Evolutionary conservation across 2,888 invertebrate species (phyloP).

Genomic region (Dioctria rufipes): DNA sequence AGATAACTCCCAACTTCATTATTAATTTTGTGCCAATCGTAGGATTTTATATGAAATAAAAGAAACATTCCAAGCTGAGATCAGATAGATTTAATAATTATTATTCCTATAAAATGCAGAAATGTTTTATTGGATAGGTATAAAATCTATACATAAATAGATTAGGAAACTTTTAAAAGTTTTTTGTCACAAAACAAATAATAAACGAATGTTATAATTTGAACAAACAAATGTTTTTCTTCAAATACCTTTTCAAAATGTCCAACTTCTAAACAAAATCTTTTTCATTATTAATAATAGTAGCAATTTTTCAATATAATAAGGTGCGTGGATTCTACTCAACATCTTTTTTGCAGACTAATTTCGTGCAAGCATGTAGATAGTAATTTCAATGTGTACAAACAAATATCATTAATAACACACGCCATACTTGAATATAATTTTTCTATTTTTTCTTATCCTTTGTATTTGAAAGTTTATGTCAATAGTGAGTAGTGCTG

Average conservation of each 20-base stretch:
- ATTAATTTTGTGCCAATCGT: constrained; percentile 17
- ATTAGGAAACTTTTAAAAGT: too few species aligned
- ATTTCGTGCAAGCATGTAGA: not conserved
- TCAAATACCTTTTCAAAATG: constrained; percentile 13
- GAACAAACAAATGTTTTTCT: constrained; percentile 26
- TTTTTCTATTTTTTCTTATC: constrained; percentile 8
- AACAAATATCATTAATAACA: constrained; percentile 31
- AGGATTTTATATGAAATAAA: constrained; percentile 19
- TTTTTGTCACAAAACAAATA: not conserved
- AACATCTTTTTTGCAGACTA: constrained; percentile 5
- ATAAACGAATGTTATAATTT: constrained; percentile 35
- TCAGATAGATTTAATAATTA: too few species aligned
- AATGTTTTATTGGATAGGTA: constrained; percentile 16
- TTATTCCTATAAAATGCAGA: too few species aligned
- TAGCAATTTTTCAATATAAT: not conserved
- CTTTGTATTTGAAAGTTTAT: constrained; percentile 33
- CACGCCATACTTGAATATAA: constrained; percentile 30
- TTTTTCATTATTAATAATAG: not conserved
- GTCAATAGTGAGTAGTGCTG: constrained; percentile 53
- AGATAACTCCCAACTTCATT: too few species aligned
- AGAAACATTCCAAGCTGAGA: constrained; percentile 15
- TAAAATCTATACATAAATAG: too few species aligned
- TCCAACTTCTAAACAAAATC: not conserved
- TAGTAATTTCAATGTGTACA: constrained; percentile 21
- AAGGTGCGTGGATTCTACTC: constrained; percentile 15